These are phyloP conservation scores for Epizoanthus fatuus DNA, from an alignment of 92 coral and sea anemone genomes.

Conservation along the genomic window DNA sequence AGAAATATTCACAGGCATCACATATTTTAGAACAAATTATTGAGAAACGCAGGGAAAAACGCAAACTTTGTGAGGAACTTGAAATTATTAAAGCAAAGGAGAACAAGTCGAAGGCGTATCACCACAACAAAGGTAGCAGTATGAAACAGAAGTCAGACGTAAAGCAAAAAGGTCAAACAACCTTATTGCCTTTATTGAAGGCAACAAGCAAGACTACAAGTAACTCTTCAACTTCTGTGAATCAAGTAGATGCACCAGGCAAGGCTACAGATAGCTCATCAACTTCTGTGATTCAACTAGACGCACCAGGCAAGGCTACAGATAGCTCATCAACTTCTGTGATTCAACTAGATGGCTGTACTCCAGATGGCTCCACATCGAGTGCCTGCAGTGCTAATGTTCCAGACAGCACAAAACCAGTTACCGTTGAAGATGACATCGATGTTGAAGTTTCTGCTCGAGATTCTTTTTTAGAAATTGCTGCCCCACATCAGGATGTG, in stretches of 20 bases:
- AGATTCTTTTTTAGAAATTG: constrained; percentile 50
- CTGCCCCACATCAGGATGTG: constrained; percentile 67
- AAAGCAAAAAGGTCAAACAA: constrained; percentile 23
- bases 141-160: constrained; percentile 16
- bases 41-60: constrained; percentile 56
- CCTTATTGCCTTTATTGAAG: constrained; percentile 20
- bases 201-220: neutral
- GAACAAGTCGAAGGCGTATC: constrained; percentile 45
- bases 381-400: neutral
- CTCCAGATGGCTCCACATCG: neutral
- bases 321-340: neutral
- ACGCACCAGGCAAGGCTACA: neutral
- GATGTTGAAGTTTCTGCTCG: neutral
- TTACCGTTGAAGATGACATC: neutral
- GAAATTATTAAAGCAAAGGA: constrained; percentile 56
- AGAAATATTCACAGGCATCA: constrained; percentile 57
- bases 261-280: neutral
- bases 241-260: neutral
- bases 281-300: neutral
- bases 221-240: neutral
- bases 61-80: constrained; percentile 46
- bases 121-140: constrained; percentile 3
- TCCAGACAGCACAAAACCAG: constrained; percentile 1
- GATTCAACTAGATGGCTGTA: neutral
- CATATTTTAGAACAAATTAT: constrained; percentile 43